Base-by-base conservation (phyloP, 2,797 vertebrate genomes). In the Streptopelia turtur region DNA sequence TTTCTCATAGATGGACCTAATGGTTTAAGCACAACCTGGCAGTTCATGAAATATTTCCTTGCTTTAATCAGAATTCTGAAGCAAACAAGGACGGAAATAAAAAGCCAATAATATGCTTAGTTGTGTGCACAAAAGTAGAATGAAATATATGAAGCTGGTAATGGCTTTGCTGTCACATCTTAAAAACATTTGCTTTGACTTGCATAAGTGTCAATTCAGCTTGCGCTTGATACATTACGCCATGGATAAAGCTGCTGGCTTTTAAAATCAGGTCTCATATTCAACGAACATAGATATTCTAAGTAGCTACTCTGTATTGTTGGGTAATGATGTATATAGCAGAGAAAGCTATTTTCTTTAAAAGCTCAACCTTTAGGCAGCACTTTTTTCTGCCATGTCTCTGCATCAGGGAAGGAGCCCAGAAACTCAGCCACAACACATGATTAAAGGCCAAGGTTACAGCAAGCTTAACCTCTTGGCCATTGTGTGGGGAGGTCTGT, bases 121-220 rank as follows among this genome's bases (percentile, higher is more conserved):
- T 94, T 92, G 96, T 94, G 91, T 93, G 94, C 91, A 94, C 90
- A 90, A 90, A 95, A 95, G 89, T 93, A 60, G 86, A 94, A 96
- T 96, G 96, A 97, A 96, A 96, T 97, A 96, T 95, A 96, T 91
- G 85, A 93, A 96, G 96, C 96, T 94, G 88, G 86, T 96, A 96
- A 96, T 96, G 93, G 96, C 83, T 96, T 66, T 96, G 86, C 94
- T 93, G 93, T 95, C 95, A 94, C 96, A 96, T 96, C 91, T 94
- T 96, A 96, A 94, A 97, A 97, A 96, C 93, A 91, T 96, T 96
- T 97, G 93, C 94, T 95, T 96, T 97, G 94, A 96, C 91, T 95
- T 92, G 95, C 95, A 39, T 93, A 94, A 95, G 95, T 97, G 96
- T 96, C 96, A 96, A 87, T 96, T 96, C 96, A 84, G 77, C 78